Percentiles rank a stretch among this genome's conserved stretches.
Conservation (phyloP, 2,113 vertebrate genomes). For the Limanda limanda region DNA sequence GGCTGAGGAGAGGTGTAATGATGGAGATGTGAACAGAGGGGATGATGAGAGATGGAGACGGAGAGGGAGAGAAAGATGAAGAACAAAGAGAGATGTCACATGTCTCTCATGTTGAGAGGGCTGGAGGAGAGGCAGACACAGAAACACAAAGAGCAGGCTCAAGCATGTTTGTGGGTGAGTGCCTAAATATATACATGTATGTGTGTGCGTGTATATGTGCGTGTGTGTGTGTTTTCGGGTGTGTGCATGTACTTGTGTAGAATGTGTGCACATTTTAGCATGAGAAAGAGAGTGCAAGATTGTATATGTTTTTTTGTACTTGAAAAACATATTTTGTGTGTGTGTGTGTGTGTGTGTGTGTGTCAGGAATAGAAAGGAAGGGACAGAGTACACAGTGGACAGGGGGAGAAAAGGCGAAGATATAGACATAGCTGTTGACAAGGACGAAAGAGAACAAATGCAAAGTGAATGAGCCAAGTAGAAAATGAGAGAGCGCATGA, state of each 20-base stretch:
- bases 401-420: constrained; percentile 28
- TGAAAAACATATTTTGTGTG: constrained; percentile 3
- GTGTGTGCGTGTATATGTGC: background rate
- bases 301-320: background rate
- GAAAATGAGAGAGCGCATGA: constrained; percentile 48
- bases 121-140: constrained; percentile 47
- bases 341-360: background rate
- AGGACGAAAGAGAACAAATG: constrained; percentile 39
- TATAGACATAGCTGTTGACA: constrained; percentile 25
- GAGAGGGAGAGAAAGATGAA: constrained; percentile 34
- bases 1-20: constrained; percentile 50
- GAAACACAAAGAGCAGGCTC: constrained; percentile 52
- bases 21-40: constrained; percentile 64
- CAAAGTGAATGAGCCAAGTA: constrained; percentile 45
- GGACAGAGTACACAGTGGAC: constrained; percentile 30
- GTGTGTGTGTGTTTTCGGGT: background rate
- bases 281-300: constrained; percentile 32
- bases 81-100: constrained; percentile 68
- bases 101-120: constrained; percentile 64
- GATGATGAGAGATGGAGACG: constrained; percentile 54
- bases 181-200: constrained; percentile 9
- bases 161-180: constrained; percentile 23
- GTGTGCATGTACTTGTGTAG: constrained; percentile 15
- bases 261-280: constrained; percentile 22
- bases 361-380: constrained; percentile 21